A percentile compares a stretch with the other conserved stretches of the same genome.
Conservation (phyloP, 2,888 invertebrate genomes). For the Ypsolopha sequella region DNA sequence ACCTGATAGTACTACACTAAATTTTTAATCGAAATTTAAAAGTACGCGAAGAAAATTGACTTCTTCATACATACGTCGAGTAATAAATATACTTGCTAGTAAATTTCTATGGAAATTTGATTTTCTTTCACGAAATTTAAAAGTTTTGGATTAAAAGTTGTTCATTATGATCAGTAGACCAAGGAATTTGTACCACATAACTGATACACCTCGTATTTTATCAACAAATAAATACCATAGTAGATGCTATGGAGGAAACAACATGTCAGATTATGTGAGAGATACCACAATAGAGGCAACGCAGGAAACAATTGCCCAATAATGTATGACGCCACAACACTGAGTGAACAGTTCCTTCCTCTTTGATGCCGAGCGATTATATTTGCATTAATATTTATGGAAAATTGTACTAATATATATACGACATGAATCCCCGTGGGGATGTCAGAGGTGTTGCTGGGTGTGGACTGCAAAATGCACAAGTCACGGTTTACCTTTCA, state of each 20-base stretch:
- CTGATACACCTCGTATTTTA: too few species aligned
- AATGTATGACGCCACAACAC: slow-evolving; percentile 47
- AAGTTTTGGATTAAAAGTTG: not conserved
- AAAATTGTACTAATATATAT: too few species aligned
- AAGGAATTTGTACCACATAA: not conserved
- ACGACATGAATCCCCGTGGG: too few species aligned
- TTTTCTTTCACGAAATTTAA: not conserved
- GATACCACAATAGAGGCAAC: slow-evolving; percentile 29
- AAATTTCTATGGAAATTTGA: not conserved
- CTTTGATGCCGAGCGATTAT: not conserved
- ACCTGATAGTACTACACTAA: too few species aligned
- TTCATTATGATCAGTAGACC: not conserved
- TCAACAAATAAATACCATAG: not conserved
- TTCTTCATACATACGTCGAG: too few species aligned
- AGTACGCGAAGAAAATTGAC: too few species aligned
- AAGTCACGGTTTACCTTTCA: too few species aligned
- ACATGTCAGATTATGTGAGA: not conserved
- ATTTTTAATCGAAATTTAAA: too few species aligned
- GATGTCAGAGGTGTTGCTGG: too few species aligned
- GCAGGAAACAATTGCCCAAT: slow-evolving; percentile 54
- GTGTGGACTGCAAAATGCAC: too few species aligned
- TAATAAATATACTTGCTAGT: too few species aligned
- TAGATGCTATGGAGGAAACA: not conserved
- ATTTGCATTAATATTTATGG: too few species aligned
- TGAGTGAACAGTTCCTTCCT: slow-evolving; percentile 6